Conservation (phyloP, 2,797 vertebrate species). For the Scyliorhinus canicula region DNA sequence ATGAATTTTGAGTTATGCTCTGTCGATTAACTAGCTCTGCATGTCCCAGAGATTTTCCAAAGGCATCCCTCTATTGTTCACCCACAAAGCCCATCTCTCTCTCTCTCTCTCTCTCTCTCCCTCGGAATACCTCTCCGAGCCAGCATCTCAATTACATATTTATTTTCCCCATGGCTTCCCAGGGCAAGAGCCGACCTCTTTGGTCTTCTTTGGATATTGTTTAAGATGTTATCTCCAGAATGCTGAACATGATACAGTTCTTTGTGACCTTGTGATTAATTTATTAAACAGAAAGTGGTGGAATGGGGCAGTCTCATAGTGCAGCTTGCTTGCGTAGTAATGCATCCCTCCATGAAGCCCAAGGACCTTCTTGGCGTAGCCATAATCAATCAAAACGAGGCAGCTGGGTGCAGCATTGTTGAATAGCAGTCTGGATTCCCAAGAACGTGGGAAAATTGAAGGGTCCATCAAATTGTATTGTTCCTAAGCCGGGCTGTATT, state of each 20-base stretch:
- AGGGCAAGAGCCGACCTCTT: not conserved
- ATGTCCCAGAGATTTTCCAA: not conserved
- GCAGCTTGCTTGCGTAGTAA: not conserved
- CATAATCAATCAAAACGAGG: not conserved
- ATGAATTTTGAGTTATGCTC: not conserved
- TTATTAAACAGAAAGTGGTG: not conserved
- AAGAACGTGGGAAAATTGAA: not conserved
- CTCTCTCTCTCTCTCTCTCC: slow-evolving; percentile 11
- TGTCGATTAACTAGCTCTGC: not conserved
- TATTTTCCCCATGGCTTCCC: slow-evolving; percentile 8
- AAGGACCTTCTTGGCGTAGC: not conserved
- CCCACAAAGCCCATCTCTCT: slow-evolving; percentile 3
- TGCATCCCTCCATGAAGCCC: too few species aligned
- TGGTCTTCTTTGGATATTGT: not conserved
- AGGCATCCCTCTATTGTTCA: not conserved
- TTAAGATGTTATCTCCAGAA: not conserved
- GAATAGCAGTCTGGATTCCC: not conserved
- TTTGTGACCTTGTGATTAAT: not conserved
- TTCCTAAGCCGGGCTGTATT: not conserved
- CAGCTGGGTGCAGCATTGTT: not conserved
- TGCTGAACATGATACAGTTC: slow-evolving; percentile 12
- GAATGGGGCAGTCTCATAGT: not conserved
- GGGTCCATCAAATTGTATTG: not conserved
- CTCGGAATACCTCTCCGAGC: not conserved
- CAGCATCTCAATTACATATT: not conserved